Evolutionary conservation across 2,888 invertebrate genomes (phyloP).

Genomic region (Idaea biselata): DNA sequence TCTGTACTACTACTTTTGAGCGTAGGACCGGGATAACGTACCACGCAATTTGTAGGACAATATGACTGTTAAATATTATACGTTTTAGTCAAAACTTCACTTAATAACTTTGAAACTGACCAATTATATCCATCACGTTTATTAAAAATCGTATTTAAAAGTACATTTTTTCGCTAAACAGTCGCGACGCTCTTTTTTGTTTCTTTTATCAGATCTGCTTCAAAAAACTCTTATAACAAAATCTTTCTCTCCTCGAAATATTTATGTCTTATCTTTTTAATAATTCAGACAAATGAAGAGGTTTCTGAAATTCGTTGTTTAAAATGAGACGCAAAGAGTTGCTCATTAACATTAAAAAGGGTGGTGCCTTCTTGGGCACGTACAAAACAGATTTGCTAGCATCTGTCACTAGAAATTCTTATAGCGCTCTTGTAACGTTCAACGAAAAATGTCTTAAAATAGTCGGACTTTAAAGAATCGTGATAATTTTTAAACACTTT

Average conservation of each 20-base stretch:
- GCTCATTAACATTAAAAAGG: constrained; percentile 66
- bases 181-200: neutral
- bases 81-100: no score
- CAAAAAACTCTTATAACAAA: neutral
- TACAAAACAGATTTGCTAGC: constrained; percentile 57
- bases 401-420: constrained; percentile 27
- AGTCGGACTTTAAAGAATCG: neutral
- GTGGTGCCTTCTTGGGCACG: constrained; percentile 58
- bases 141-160: no score
- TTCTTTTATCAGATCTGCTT: neutral
- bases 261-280: constrained; percentile 3
- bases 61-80: no score
- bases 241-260: neutral
- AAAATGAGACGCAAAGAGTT: constrained; percentile 39
- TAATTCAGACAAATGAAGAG: constrained; percentile 2
- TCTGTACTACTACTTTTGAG: no score
- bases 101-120: no score
- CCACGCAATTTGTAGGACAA: no score
- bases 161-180: neutral
- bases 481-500: constrained; percentile 4
- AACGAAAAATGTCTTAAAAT: constrained; percentile 11
- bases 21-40: no score
- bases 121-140: no score
- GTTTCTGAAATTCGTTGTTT: constrained; percentile 8
- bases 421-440: constrained; percentile 8